Evolutionary conservation across 1,140 invertebrate genomes (phyloP), one percentile per base, ranked within the genome.

Genomic region (Euschistus heros): DNA sequence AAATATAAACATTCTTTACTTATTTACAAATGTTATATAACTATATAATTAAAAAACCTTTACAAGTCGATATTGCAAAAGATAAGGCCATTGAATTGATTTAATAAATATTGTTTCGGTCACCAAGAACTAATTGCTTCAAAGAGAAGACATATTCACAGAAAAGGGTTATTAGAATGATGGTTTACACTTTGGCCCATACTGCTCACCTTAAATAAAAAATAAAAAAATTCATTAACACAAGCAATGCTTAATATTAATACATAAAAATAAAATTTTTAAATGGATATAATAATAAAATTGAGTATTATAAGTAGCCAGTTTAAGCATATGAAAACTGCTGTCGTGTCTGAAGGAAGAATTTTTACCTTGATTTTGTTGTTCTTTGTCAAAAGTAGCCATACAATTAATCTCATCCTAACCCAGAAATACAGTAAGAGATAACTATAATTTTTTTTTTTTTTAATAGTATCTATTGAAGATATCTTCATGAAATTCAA

Each of bases 161-260:
- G 30, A 37, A 64, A 64, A n/a, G 63, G 63, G 30, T 64, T 64
- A 20, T 44, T 52, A 17, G 63, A 64, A 54, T 54, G 63, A 22
- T 55, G 54, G 24, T 15, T 64, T 20, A 33, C 46, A 54, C 30
- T 37, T 26, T 64, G 47, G 17, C 47, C 47, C 17, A 27, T 64
- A n/a, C 46, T 27, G 30, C 63, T 46, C 14, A 64, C 47, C 63
- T 64, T 17, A 64, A 64, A 64, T 10, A 42, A 26, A 6, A 24
- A 30, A 18, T n/a, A 33, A 18, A 20, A 33, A n/a, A n/a, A n/a
- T n/a, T n/a, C n/a, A n/a, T n/a, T n/a, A n/a, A n/a, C n/a, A n/a
- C n/a, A n/a, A n/a, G n/a, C n/a, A n/a, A n/a, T n/a, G n/a, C n/a
- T n/a, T n/a, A n/a, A n/a, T n/a, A n/a, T n/a, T n/a, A n/a, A n/a